Evolutionary conservation across 2,113 vertebrate genomes (phyloP).

Genomic region (Philantomba maxwellii): DNA sequence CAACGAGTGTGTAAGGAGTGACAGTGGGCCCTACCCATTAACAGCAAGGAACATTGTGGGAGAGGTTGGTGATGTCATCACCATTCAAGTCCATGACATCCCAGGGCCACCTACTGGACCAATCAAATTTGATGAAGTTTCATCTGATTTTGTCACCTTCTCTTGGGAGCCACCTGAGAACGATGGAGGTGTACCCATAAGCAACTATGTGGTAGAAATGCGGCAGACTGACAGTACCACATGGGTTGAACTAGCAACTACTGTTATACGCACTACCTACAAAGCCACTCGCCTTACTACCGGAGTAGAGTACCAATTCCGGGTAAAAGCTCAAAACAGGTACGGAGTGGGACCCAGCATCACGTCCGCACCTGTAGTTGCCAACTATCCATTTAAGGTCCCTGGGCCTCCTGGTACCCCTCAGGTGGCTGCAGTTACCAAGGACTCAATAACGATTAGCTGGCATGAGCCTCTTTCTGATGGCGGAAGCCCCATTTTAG

Average conservation of each 20-base stretch:
- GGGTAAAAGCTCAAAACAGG: slow-evolving; percentile 96
- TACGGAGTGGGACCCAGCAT: slow-evolving; percentile 93
- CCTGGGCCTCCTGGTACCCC: slow-evolving; percentile 97
- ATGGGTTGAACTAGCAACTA: slow-evolving; percentile 90
- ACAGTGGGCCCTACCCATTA: slow-evolving; percentile 89
- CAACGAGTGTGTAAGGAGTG: slow-evolving; percentile 88
- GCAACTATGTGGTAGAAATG: slow-evolving; percentile 93
- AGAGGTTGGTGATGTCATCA: slow-evolving; percentile 90
- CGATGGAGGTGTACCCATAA: slow-evolving; percentile 97
- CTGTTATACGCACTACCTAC: slow-evolving; percentile 92
- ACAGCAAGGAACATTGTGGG: slow-evolving; percentile 94
- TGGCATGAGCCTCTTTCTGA: slow-evolving; percentile 97
- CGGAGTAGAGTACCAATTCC: slow-evolving; percentile 95
- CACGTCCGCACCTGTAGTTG: slow-evolving; percentile 88
- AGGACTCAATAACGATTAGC: slow-evolving; percentile 94
- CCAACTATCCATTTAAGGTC: slow-evolving; percentile 94
- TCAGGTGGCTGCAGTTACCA: slow-evolving; percentile 90
- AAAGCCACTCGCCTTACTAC: slow-evolving; percentile 93
- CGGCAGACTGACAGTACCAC: slow-evolving; percentile 92
- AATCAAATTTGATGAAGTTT: slow-evolving; percentile 92
- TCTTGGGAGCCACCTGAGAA: slow-evolving; percentile 95
- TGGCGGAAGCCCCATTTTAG: slow-evolving; percentile 95
- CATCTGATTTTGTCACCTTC: slow-evolving; percentile 89
- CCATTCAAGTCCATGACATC: slow-evolving; percentile 93
- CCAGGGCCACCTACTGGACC: slow-evolving; percentile 96